phyloP scores from a whole-genome alignment of 2,113 vertebrate species.

The Odocoileus virginianus region DNA sequence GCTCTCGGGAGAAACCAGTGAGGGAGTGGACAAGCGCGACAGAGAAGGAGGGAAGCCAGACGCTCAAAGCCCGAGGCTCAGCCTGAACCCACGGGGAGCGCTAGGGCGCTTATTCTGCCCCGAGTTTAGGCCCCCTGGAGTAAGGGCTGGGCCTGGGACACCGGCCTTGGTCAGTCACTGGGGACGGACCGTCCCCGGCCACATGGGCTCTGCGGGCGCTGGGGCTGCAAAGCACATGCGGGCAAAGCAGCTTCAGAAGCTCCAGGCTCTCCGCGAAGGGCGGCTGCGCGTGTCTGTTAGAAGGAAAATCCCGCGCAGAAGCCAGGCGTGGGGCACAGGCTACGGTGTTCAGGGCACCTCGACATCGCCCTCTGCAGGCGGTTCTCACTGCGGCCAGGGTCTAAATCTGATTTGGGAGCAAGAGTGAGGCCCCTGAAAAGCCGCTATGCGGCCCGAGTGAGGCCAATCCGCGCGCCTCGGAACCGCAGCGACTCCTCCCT shows the following conservation, averaged over 20 bases:
- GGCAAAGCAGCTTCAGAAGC: not conserved
- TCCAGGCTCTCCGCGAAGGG: too few species aligned
- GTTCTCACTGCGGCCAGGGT: not conserved
- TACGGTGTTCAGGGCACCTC: fast-evolving
- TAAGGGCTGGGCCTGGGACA: not conserved
- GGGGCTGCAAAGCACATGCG: fast-evolving
- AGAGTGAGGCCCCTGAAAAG: not conserved
- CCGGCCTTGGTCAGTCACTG: not conserved
- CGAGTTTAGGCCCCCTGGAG: not conserved
- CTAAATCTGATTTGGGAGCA: not conserved
- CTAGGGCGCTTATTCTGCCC: too few species aligned
- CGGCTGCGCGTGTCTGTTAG: not conserved
- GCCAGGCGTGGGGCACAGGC: not conserved
- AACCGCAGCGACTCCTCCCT: not conserved
- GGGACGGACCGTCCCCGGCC: not conserved
- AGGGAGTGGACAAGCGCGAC: not conserved
- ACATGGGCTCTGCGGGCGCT: not conserved
- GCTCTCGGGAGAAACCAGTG: not conserved
- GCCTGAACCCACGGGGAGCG: not conserved
- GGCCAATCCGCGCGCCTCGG: fast-evolving
- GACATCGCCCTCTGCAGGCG: not conserved
- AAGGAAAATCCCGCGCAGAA: not conserved
- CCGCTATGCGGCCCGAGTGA: not conserved
- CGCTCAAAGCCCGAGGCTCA: not conserved
- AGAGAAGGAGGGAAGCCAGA: not conserved